Conservation (phyloP, 2,888 invertebrate genomes). For the Drosophila mulleri region DNA sequence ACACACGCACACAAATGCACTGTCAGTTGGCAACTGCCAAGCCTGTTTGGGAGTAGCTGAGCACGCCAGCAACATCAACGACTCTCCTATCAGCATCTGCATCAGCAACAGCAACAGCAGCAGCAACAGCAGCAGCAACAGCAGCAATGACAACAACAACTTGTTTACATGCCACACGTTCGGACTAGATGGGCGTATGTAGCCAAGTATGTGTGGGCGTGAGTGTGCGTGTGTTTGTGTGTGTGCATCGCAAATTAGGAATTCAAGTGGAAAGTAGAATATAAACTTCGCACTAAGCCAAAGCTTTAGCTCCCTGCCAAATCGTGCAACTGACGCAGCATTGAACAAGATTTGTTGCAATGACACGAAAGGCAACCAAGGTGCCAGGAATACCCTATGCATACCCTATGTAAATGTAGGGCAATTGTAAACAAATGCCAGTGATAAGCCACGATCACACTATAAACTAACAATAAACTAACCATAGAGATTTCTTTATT, state of each 20-base stretch:
- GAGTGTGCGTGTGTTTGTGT: neutral
- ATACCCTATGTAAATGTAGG: conserved; percentile 10
- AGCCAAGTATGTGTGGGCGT: conserved; percentile 1
- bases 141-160: conserved; percentile 29
- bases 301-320: conserved; percentile 2
- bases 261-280: conserved; percentile 64
- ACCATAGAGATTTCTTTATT: conserved; percentile 8
- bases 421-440: conserved; percentile 24
- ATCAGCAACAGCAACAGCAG: conserved; percentile 12
- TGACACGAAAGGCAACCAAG: neutral
- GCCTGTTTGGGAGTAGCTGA: conserved; percentile 22
- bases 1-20: conserved; percentile 19
- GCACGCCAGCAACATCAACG: conserved; percentile 35
- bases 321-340: conserved; percentile 5
- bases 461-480: conserved; percentile 33
- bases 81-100: conserved; percentile 24
- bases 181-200: conserved; percentile 18
- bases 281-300: conserved; percentile 38
- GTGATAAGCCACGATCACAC: conserved; percentile 34
- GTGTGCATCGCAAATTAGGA: conserved; percentile 61
- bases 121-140: conserved; percentile 12
- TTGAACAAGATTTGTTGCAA: neutral
- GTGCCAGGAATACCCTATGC: conserved; percentile 18
- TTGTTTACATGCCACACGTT: conserved; percentile 64
- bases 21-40: conserved; percentile 26